Evolutionary conservation across 1,140 invertebrate species (phyloP).

Genomic region (Papilio glaucus): DNA sequence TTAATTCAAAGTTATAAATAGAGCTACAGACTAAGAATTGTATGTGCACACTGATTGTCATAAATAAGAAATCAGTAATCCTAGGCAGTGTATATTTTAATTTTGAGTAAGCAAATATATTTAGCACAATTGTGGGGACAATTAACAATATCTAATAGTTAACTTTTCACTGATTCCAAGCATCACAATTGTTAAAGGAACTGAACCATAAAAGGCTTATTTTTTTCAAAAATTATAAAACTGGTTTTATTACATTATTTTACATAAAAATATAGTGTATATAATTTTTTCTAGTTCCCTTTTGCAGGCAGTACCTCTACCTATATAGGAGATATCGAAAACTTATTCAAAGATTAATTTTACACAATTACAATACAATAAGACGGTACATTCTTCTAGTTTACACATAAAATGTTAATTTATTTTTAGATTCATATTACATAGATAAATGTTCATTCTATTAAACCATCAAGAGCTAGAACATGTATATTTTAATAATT

Average conservation of each 20-base stretch:
- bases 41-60: neutral
- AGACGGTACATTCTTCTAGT: neutral
- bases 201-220: conserved; percentile 30
- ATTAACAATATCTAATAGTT: conserved; percentile 30
- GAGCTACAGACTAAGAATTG: neutral
- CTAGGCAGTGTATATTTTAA: conserved; percentile 13
- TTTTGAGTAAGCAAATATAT: conserved; percentile 3
- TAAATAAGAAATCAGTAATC: conserved; percentile 26
- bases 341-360: neutral
- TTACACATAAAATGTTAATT: too few relatives aligned
- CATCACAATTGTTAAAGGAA: conserved; percentile 36
- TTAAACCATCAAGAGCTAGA: too few relatives aligned
- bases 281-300: neutral
- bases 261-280: conserved; percentile 9
- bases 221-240: neutral
- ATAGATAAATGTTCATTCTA: too few relatives aligned
- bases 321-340: neutral
- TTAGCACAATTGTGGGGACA: conserved; percentile 3
- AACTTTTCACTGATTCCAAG: conserved; percentile 25
- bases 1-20: conserved; percentile 27
- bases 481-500: too few relatives aligned
- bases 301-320: neutral
- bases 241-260: neutral
- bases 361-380: neutral
- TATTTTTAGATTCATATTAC: too few relatives aligned